Base-by-base conservation (phyloP, 2,113 vertebrate species). In the Catagonus wagneri region DNA sequence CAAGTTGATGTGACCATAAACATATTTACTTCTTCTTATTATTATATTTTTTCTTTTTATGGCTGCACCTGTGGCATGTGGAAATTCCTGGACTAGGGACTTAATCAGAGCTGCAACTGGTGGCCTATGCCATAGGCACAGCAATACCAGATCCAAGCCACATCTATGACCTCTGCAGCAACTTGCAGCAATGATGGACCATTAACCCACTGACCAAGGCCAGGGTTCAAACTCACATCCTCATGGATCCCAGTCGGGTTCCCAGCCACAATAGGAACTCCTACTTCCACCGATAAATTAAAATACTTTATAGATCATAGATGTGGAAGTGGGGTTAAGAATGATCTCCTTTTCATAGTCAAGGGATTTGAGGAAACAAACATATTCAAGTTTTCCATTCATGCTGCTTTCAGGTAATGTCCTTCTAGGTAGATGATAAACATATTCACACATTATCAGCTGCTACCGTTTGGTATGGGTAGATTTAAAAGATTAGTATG, bases 211-310 rank as follows among this genome's bases (percentile, higher is more conserved):
- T 44, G 44, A 44, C 5, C 44, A 44, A 44, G 44, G 44, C 44
- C 44, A 44, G 44, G 44, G 8, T 6, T 44, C 44, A 8, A 44
- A 44, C 44, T 8, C 44, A 44, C 44, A 44, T 44, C 44, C 44
- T 44, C 44, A 44, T 44, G 44, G 44, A 44, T 44, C 4, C 4
- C 44, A 44, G 44, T 44, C 44, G 44, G 44, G 44, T 44, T 44
- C 44, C 8, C 8, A 44, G 44, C 44, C 44, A 44, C 44, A 44
- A 44, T 8, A 44, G 44, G 44, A 44, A 44, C 44, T 44, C 44
- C 44, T 44, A 44, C 44, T 89, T 93, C 96, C n/a, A 91, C 22
- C 89, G 93, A 20, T 74, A 92, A 93, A 87, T 83, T 92, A 92
- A 93, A 84, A 94, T 61, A 34, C 10, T 56, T 78, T 87, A 32